Base-by-base conservation (phyloP, 53 echinoderm and acorn worm species). In the Arbacia lixula region DNA sequence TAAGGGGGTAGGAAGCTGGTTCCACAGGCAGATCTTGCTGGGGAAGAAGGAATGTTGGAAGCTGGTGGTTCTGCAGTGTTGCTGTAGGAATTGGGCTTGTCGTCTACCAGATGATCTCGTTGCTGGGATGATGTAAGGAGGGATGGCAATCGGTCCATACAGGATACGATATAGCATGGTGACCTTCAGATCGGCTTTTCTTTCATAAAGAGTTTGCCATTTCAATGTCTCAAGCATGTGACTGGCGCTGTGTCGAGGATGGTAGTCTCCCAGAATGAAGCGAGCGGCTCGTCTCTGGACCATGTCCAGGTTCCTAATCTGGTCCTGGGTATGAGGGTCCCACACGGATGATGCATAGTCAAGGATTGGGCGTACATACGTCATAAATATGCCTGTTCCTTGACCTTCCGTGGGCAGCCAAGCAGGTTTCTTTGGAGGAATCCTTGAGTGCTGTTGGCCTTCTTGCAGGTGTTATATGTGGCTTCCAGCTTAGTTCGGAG, bases 261-360 rank as follows among this genome's bases (percentile, higher is more conserved):
- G 43, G 71, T 74, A 88, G 33, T 88, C 88, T 32, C 34, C 21
- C 36, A 37, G 32, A 1, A 51, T 63, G 55, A 88, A 88, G 14
- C 66, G 25, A 20, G 84, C 88, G 4, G 74, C 74, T 40, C 84
- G 65, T 60, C 82, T 68, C 61, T 87, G 79, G 31, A 83, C 83
- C 80, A 78, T 80, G 16, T 87, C 79, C 0, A 88, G 42, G 22
- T 53, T 22, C 36, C 24, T 36, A 6, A 75, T 30, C 22, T 43
- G 83, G 21, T 87, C 87, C 43, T 79, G 49, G 39, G 19, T 41
- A 60, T 87, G 63, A 9, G 84, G 88, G 33, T 88, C 88, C 76
- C 84, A 65, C 2, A 53, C 54, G 26, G 88, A 17, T 39, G 88
- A 74, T 22, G 89, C 54, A 25, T 67, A 76, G 32, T 89, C 89